These are phyloP conservation scores for Macaria notata DNA, from an alignment of 2,888 invertebrate species.

Conservation along the genomic window DNA sequence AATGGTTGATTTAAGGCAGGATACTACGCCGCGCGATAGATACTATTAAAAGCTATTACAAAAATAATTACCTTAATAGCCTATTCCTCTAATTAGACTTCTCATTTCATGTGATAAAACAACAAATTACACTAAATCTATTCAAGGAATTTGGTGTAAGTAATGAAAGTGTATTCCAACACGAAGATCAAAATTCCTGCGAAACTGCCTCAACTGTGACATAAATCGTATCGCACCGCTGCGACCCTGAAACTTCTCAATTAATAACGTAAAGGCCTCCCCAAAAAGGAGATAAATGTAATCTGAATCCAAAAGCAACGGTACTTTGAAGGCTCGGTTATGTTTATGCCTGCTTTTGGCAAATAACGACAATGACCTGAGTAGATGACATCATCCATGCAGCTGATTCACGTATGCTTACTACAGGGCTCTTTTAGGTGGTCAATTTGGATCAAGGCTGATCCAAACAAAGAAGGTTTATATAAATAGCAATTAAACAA, in stretches of 20 bases:
- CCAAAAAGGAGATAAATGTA: conserved; percentile 4
- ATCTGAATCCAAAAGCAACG: conserved; percentile 12
- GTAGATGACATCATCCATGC: conserved; percentile 31
- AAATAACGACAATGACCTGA: conserved; percentile 37
- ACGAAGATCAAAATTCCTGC: no score
- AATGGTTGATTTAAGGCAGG: conserved; percentile 26
- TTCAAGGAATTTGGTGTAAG: no score
- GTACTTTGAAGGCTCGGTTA: conserved; percentile 6
- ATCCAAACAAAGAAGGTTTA: conserved; percentile 27
- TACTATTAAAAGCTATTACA: no score
- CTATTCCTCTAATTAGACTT: no score
- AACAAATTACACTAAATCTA: no score
- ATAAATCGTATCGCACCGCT: background rate
- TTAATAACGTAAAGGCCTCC: conserved; percentile 2
- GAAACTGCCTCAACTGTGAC: background rate
- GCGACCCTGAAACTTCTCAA: conserved; percentile 5
- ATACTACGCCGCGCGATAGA: no score
- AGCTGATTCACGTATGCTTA: conserved; percentile 31
- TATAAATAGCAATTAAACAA: conserved; percentile 20
- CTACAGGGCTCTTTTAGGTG: conserved; percentile 28
- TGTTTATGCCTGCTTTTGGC: conserved; percentile 31
- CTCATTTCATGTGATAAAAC: no score
- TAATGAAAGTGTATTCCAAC: no score
- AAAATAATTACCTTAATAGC: no score
- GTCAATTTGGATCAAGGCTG: conserved; percentile 32